Percentiles rank a stretch among this genome's conserved stretches.
These are phyloP conservation scores for Zootoca vivipara DNA, from an alignment of 2,113 vertebrate genomes.

Conservation along the genomic window DNA sequence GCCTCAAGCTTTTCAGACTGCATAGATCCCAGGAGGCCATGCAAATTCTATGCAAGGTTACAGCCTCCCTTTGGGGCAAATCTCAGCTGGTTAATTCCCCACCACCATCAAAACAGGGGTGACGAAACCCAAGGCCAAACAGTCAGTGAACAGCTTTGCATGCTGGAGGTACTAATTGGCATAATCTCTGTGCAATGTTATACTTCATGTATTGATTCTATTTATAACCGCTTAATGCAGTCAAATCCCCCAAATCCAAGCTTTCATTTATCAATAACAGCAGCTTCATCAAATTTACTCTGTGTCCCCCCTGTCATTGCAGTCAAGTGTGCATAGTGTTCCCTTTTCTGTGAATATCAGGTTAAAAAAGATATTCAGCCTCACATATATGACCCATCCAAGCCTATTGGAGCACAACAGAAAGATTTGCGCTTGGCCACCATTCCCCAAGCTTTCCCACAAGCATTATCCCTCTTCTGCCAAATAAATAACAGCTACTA, in stretches of 20 bases:
- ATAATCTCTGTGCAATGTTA: not conserved
- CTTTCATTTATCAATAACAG: not conserved
- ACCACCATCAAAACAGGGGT: not conserved
- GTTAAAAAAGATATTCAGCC: not conserved
- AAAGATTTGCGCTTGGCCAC: not conserved
- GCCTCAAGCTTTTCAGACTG: not conserved
- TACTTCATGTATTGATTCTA: not conserved
- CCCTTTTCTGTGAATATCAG: not conserved
- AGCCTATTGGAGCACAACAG: not conserved
- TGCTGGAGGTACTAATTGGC: not conserved
- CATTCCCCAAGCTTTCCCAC: not conserved
- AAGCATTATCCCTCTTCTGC: not conserved
- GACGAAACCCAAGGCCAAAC: not conserved
- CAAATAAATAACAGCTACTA: not conserved
- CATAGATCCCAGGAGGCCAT: not conserved
- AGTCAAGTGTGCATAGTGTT: not conserved
- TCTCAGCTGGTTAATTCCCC: not conserved
- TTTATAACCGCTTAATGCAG: slow-evolving; percentile 1
- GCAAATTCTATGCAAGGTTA: not conserved
- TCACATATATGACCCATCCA: not conserved
- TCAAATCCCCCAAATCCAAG: not conserved
- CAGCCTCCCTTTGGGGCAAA: not conserved
- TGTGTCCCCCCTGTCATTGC: not conserved
- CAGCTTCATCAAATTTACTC: not conserved
- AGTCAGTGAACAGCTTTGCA: not conserved